phyloP scores from a whole-genome alignment of 2,113 vertebrate genomes.

The Pollimyrus isidori region DNA sequence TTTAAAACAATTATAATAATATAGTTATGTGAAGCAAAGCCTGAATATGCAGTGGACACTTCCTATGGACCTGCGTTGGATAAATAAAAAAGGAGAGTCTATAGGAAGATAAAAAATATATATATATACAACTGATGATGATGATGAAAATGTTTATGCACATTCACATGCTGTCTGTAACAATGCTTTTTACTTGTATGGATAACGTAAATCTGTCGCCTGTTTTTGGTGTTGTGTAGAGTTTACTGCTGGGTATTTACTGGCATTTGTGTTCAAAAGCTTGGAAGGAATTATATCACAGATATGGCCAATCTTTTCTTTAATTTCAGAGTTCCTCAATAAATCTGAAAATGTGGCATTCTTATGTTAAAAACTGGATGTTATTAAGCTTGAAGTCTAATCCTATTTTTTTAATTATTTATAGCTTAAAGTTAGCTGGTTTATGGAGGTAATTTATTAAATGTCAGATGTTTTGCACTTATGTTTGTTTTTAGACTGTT shows the following conservation, averaged over 20 bases:
- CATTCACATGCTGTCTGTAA: not conserved
- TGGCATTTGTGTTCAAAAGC: not conserved
- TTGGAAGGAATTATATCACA: not conserved
- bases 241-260: not conserved
- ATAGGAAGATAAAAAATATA: not conserved
- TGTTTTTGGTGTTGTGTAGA: not conserved
- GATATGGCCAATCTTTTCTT: not conserved
- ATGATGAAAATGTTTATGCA: not conserved
- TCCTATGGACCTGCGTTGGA: not conserved
- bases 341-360: not conserved
- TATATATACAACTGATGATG: not conserved
- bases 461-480: not conserved
- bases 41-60: not conserved
- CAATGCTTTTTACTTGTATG: not conserved
- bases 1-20: not conserved
- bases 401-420: not conserved
- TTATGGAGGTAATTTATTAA: not conserved
- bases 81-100: not conserved
- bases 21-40: not conserved
- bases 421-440: not conserved
- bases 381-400: not conserved
- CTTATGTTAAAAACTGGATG: not conserved
- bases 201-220: not conserved
- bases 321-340: not conserved
- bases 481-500: not conserved